These are phyloP conservation scores for Hydra vulgaris DNA, from an alignment of 30 jellyfish, hydroid and myxozoan species.

Conservation along the genomic window DNA sequence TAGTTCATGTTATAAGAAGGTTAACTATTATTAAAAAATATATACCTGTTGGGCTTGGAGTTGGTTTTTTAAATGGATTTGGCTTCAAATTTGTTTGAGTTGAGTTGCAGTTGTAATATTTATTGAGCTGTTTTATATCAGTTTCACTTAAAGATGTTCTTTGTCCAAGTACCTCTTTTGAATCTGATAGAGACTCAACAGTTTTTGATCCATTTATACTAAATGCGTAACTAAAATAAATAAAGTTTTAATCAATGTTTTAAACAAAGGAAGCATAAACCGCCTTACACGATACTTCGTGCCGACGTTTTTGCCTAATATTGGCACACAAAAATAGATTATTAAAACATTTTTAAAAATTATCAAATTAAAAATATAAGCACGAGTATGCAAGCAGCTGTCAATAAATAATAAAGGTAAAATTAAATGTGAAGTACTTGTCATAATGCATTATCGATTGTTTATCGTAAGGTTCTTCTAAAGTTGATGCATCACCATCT, in stretches of 20 bases:
- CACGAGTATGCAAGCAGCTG: no score
- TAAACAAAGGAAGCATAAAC: not conserved
- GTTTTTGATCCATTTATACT: constrained; percentile 58
- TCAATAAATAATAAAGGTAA: no score
- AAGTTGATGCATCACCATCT: constrained; percentile 54
- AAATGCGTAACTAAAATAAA: constrained; percentile 45
- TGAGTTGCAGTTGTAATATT: constrained; percentile 60
- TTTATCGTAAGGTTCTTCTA: constrained; percentile 54
- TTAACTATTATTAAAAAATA: no score
- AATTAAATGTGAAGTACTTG: no score
- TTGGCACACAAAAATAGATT: no score
- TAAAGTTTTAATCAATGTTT: not conserved
- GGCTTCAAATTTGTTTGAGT: no score
- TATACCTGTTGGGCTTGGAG: not conserved
- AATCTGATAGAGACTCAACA: constrained; percentile 39
- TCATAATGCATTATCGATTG: constrained; percentile 64
- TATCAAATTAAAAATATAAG: no score
- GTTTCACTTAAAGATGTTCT: constrained; percentile 44
- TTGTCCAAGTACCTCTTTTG: constrained; percentile 49
- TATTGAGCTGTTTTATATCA: constrained; percentile 53
- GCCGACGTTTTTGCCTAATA: no score
- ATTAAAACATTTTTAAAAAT: no score
- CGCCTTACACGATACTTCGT: no score
- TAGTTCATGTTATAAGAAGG: not conserved
- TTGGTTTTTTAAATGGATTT: no score